These are phyloP conservation scores for Sebastes oblongus DNA, from an alignment of 2,797 vertebrate genomes.

Conservation along the genomic window DNA sequence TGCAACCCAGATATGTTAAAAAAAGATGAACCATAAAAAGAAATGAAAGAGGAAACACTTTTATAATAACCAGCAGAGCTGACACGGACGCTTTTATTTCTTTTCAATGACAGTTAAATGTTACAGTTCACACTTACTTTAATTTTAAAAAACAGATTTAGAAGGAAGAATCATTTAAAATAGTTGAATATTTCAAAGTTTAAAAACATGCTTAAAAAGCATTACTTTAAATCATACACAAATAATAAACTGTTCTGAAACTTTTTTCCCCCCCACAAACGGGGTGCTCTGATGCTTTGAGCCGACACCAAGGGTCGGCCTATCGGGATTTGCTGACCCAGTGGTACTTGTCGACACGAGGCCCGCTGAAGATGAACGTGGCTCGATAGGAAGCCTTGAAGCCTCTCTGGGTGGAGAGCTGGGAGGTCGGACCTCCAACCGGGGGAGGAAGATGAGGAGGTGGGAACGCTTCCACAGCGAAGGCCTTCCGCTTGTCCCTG, in stretches of 20 bases:
- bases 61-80: neutral
- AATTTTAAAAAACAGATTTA: slow-evolving; percentile 64
- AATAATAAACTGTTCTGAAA: slow-evolving; percentile 14
- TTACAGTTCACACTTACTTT: slow-evolving; percentile 73
- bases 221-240: slow-evolving; percentile 52
- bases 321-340: slow-evolving; percentile 90
- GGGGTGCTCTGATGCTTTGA: neutral
- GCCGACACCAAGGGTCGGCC: neutral
- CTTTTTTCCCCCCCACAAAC: neutral
- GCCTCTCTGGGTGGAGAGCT: slow-evolving; percentile 72
- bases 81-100: slow-evolving; percentile 64
- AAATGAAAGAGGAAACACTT: neutral
- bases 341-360: slow-evolving; percentile 90
- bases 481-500: slow-evolving; percentile 81
- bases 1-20: no score
- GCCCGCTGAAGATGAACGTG: slow-evolving; percentile 75
- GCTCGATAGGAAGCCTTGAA: slow-evolving; percentile 77
- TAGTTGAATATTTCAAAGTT: slow-evolving; percentile 15
- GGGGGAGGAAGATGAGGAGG: slow-evolving; percentile 45
- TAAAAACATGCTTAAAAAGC: slow-evolving; percentile 71
- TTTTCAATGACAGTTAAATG: slow-evolving; percentile 67
- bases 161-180: slow-evolving; percentile 56
- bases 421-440: slow-evolving; percentile 18
- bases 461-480: slow-evolving; percentile 68
- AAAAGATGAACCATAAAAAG: neutral